Percentiles rank a stretch among this genome's conserved stretches.
Conservation (phyloP, 2,113 vertebrate genomes). For the Ameiurus melas region DNA sequence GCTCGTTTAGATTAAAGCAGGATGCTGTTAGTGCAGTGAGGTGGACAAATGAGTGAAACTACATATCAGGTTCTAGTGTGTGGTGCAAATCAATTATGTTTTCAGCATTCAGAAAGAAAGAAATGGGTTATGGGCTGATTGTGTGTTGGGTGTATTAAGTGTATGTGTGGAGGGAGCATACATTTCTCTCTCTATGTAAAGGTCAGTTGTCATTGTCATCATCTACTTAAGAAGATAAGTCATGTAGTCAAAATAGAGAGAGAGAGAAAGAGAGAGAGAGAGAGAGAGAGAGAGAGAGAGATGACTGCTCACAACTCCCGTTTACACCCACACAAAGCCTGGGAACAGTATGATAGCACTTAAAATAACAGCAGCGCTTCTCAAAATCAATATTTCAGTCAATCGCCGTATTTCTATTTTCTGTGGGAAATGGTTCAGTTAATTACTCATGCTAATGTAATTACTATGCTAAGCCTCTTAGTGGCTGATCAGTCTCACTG, state of each 20-base stretch:
- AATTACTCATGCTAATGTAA: conserved; percentile 36
- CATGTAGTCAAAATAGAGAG: conserved; percentile 1
- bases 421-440: not conserved
- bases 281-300: conserved; percentile 5
- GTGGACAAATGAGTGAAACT: not conserved
- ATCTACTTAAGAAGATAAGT: conserved; percentile 57
- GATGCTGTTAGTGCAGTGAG: not conserved
- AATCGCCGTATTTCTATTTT: not conserved
- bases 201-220: conserved; percentile 32
- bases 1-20: not conserved
- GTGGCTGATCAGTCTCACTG: conserved; percentile 19
- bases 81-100: not conserved
- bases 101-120: not conserved
- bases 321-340: not conserved
- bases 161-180: not conserved
- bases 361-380: not conserved
- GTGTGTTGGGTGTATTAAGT: not conserved
- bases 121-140: not conserved
- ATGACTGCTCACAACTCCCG: not conserved
- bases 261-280: conserved; percentile 42
- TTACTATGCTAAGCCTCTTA: conserved; percentile 8
- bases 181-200: not conserved
- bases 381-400: not conserved
- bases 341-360: not conserved
- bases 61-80: not conserved